These are phyloP conservation scores for Rhagophthalmus giganteus DNA, from an alignment of 2,888 invertebrate species.

Conservation along the genomic window DNA sequence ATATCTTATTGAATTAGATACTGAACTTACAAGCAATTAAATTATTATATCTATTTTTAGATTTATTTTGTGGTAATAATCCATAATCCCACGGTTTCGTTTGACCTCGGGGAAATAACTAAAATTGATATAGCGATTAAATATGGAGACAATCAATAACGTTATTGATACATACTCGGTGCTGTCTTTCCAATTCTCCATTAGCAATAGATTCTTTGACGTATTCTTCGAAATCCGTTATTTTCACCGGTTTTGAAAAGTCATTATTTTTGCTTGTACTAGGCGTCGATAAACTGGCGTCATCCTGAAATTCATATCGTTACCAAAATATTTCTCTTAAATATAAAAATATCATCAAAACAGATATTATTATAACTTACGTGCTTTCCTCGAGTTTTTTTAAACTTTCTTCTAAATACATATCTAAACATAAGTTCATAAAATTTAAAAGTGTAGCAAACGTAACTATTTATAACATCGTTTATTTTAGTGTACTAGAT, in stretches of 20 bases:
- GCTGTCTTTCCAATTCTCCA: conserved; percentile 47
- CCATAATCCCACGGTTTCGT: conserved; percentile 53
- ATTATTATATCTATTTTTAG: conserved; percentile 57
- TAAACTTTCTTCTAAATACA: background rate
- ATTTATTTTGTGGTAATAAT: conserved; percentile 50
- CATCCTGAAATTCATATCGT: too few relatives aligned
- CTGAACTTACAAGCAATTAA: conserved; percentile 57
- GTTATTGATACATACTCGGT: too few relatives aligned
- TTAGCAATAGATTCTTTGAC: conserved; percentile 47
- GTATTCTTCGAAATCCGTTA: conserved; percentile 51
- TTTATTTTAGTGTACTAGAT: too few relatives aligned
- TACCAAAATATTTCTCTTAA: background rate
- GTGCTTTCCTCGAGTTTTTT: background rate
- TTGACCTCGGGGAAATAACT: conserved; percentile 54
- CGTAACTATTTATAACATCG: too few relatives aligned
- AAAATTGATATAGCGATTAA: too few relatives aligned
- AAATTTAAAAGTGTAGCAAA: too few relatives aligned
- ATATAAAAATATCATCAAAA: too few relatives aligned
- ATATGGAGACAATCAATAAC: too few relatives aligned
- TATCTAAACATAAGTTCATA: background rate
- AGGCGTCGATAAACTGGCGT: background rate
- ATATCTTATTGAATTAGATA: background rate
- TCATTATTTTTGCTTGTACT: background rate
- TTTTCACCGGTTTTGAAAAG: conserved; percentile 40
- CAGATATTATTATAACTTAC: too few relatives aligned